phyloP scores from a whole-genome alignment of 2,888 invertebrate species.

The Ophion ventricosus region DNA sequence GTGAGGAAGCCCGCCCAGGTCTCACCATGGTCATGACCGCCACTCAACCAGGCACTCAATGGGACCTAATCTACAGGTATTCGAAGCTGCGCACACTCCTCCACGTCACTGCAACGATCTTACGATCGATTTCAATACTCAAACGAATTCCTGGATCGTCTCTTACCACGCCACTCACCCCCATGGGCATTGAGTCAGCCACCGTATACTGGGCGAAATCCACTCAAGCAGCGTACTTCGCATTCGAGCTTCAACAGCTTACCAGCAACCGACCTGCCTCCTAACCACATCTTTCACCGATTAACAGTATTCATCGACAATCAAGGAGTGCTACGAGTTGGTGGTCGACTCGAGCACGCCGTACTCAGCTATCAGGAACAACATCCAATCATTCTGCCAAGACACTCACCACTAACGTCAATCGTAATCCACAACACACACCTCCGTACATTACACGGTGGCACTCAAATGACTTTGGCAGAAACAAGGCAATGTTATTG shows the following conservation, averaged over 20 bases:
- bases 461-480: slow-evolving; percentile 58
- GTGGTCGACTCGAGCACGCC: slow-evolving; percentile 43
- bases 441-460: slow-evolving; percentile 53
- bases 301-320: slow-evolving; percentile 50
- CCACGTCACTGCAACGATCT: slow-evolving; percentile 15
- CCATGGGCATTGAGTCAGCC: slow-evolving; percentile 1
- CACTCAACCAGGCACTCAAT: neutral
- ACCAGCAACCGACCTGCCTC: neutral
- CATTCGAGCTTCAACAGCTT: slow-evolving; percentile 30
- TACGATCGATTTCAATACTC: neutral
- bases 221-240: slow-evolving; percentile 38
- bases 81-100: slow-evolving; percentile 14
- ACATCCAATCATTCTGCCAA: slow-evolving; percentile 56
- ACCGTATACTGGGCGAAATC: slow-evolving; percentile 28
- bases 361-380: slow-evolving; percentile 33
- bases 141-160: neutral
- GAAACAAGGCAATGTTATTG: slow-evolving; percentile 54
- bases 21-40: neutral
- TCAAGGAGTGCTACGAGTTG: slow-evolving; percentile 54
- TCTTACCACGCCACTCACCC: neutral
- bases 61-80: slow-evolving; percentile 9
- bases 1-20: neutral
- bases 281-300: slow-evolving; percentile 7
- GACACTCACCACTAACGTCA: slow-evolving; percentile 24
- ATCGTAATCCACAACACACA: slow-evolving; percentile 54